phyloP scores from a whole-genome alignment of 2,113 vertebrate genomes.

The Neotragus pygmaeus region DNA sequence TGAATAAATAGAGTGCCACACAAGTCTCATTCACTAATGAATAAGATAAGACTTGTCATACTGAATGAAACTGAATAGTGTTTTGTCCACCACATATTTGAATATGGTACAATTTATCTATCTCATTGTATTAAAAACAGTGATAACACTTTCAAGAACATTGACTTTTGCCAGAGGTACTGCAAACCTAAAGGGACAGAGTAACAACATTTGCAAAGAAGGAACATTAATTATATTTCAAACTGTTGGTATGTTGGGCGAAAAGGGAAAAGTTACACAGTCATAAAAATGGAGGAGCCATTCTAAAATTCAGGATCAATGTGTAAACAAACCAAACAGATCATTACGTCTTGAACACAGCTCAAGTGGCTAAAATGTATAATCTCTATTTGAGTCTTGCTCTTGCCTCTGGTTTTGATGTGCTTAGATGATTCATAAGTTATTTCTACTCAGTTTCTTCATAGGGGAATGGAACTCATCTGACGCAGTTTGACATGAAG shows the following conservation, averaged over 20 bases:
- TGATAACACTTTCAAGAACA: conserved; percentile 8
- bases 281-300: background rate
- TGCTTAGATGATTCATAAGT: conserved; percentile 12
- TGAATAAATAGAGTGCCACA: conserved; percentile 60
- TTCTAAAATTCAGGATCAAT: conserved; percentile 1
- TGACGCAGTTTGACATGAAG: background rate
- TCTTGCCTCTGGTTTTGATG: background rate
- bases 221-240: background rate
- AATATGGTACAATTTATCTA: conserved; percentile 44
- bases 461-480: background rate
- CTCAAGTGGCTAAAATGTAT: background rate
- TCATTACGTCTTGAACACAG: background rate
- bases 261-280: background rate
- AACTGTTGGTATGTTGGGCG: background rate
- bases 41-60: conserved; percentile 64
- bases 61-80: background rate
- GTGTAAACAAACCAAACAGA: background rate
- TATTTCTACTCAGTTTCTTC: background rate
- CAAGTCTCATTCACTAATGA: conserved; percentile 69
- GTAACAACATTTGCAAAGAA: background rate
- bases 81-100: background rate
- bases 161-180: background rate
- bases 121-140: conserved; percentile 35
- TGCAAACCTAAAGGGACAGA: background rate
- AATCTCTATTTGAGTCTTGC: background rate